Conservation (phyloP, 2,888 invertebrate species). For the Tinea trinotella region DNA sequence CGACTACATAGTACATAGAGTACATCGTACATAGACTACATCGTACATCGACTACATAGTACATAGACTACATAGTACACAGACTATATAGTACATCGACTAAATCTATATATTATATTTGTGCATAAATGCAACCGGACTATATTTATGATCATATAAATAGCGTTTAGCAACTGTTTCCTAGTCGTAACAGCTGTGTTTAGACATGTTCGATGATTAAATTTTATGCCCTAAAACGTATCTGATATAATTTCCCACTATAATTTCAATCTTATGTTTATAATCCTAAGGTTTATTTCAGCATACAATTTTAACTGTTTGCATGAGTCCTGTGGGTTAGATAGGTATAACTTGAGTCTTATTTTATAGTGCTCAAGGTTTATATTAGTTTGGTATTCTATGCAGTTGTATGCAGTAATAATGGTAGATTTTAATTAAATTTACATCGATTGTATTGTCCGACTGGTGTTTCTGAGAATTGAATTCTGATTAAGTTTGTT, state of each 20-base stretch:
- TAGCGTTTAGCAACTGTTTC: background rate
- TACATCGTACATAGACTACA: no score
- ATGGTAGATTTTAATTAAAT: background rate
- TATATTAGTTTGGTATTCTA: background rate
- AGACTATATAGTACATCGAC: no score
- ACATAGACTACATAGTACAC: no score
- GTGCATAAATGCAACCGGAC: background rate
- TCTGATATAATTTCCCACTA: no score
- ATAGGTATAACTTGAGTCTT: background rate
- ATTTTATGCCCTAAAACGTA: slow-evolving; percentile 27
- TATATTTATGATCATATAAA: slow-evolving; percentile 12
- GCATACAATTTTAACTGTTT: no score
- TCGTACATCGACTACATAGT: no score
- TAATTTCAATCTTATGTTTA: no score
- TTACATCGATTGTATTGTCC: background rate
- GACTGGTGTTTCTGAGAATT: background rate
- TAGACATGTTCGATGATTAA: slow-evolving; percentile 33
- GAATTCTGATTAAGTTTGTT: background rate
- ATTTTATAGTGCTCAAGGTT: background rate
- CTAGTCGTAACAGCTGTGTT: background rate
- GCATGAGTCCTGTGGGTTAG: no score
- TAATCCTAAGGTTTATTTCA: no score
- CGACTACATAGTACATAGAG: no score
- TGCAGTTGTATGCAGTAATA: background rate
- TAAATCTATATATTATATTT: background rate